Percentiles rank a stretch among this genome's conserved stretches.
phyloP scores from a whole-genome alignment of 2,888 invertebrate species.

The Hypomecis atomaria region DNA sequence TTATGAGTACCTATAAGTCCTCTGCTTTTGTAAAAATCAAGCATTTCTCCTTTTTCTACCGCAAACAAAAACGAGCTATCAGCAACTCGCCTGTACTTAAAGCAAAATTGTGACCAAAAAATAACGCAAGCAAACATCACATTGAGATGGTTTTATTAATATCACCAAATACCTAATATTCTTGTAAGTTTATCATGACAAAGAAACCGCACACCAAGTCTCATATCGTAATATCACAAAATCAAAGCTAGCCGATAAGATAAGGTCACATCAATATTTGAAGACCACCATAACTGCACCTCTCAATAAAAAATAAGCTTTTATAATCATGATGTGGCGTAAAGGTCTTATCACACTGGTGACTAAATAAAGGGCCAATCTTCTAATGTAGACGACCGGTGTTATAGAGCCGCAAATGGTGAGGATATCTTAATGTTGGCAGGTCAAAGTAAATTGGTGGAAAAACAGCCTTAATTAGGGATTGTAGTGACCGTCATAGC shows the following conservation, averaged over 20 bases:
- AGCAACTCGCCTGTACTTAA: no score
- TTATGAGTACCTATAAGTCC: no score
- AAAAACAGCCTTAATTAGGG: conserved; percentile 77
- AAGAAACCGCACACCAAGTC: conserved; percentile 79
- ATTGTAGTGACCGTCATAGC: conserved; percentile 78
- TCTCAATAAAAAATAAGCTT: conserved; percentile 17
- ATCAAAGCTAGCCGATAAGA: conserved; percentile 80
- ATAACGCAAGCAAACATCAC: no score
- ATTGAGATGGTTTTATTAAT: no score
- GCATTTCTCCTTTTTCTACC: no score
- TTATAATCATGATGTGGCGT: not conserved
- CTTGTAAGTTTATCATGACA: not conserved
- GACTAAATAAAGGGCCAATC: conserved; percentile 21
- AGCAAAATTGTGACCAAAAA: no score
- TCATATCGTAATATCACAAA: conserved; percentile 77
- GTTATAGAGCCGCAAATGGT: not conserved
- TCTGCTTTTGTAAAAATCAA: no score
- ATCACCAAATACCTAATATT: no score
- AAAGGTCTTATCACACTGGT: conserved; percentile 14
- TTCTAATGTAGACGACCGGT: conserved; percentile 16
- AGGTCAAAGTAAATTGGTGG: conserved; percentile 55
- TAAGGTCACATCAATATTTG: conserved; percentile 61
- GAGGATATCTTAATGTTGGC: not conserved
- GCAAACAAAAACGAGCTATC: no score
- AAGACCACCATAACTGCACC: conserved; percentile 54